Percentiles rank a stretch among this genome's conserved stretches.
phyloP scores from a whole-genome alignment of 37 sponge, comb jelly and placozoan genomes.

The Ianthella basta region DNA sequence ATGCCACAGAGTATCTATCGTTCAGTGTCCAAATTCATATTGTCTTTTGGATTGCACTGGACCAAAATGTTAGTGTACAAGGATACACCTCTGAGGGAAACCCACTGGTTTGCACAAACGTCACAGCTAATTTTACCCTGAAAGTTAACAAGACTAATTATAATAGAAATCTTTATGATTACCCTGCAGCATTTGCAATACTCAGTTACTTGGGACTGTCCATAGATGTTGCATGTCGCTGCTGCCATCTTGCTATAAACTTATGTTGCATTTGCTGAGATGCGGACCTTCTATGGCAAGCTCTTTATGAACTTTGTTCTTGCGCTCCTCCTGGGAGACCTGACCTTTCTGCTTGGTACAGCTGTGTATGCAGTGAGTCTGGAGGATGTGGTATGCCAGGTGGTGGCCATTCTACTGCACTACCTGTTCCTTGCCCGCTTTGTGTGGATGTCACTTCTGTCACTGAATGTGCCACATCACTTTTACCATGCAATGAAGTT shows the following conservation, averaged over 20 bases:
- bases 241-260: background rate
- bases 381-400: background rate
- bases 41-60: too few species aligned
- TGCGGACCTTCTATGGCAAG: background rate
- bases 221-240: background rate
- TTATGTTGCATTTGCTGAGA: background rate
- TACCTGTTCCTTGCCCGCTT: constrained; percentile 51
- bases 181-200: background rate
- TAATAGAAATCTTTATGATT: background rate
- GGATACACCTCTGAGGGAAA: background rate
- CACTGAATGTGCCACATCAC: background rate
- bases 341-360: constrained; percentile 30
- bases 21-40: too few species aligned
- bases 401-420: constrained; percentile 39
- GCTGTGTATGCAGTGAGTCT: background rate
- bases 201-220: background rate
- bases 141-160: background rate
- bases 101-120: constrained; percentile 2
- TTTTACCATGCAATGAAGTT: constrained; percentile 12
- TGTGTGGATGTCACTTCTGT: constrained; percentile 47
- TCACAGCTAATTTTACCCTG: background rate
- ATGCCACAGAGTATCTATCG: too few species aligned
- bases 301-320: background rate
- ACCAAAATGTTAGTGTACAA: too few species aligned
- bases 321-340: background rate